Base-by-base conservation (phyloP, 2,888 invertebrate species). In the Lordiphosa andalusiaca region DNA sequence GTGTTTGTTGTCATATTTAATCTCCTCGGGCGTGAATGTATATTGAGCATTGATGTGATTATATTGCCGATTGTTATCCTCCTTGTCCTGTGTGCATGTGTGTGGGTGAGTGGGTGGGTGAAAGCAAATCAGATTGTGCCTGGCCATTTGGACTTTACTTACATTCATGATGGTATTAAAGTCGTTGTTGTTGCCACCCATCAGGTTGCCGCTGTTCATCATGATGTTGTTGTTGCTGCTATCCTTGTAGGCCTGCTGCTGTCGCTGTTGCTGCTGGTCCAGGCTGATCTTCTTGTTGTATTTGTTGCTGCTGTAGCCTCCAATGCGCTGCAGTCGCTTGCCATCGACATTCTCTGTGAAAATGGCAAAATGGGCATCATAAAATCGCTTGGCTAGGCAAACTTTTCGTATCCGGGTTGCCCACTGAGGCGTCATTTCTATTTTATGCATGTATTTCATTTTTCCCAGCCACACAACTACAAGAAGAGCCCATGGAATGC, bases 1-100 rank as follows among this genome's bases (percentile, higher is more conserved):
- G 88, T 94, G 94, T 88, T 94, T 94, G 90, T 94, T 94, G 85
- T 94, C 94, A 82, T 93, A 94, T 89, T 93, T 94, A 88, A 94
- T 93, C 88, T 94, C 94, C 85, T 93, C 93, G 2, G 94, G 94
- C 16, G 93, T 93, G 85, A 93, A 92, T 44, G 93, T 93, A 87
- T 93, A 93, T 81, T 91, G 91, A 60, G 91, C 91, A 83, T 88
- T 90, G 75, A 90, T 89, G 71, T 90, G 89, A 86, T 90, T 90
- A 63, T 87, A 88, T 73, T 89, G 89, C 40, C 88, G 87, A 86
- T 90, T 90, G 80, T 89, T 89, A 71, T 90, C 90, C 69, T 90
- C 88, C 81, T 89, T 87, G 70, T 87, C 89, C 88, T 87, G 30
- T 30, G 30, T 10, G 30, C 30, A 30, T 30, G 30, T 30, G 30